Conservation (phyloP, 1,140 invertebrate species). For the Heterodera carotae region DNA sequence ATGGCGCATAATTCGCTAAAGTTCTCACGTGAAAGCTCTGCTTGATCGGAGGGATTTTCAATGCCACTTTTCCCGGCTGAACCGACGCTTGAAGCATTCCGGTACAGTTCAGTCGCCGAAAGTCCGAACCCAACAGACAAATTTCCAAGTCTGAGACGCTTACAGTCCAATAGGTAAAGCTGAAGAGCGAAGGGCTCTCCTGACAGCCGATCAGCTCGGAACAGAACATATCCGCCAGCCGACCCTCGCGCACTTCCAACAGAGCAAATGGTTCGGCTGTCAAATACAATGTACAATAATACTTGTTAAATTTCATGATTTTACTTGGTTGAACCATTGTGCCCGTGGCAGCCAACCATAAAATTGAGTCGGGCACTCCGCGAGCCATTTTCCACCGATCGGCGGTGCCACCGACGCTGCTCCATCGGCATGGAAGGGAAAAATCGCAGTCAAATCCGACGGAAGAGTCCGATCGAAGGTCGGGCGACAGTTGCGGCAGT, state of each 20-base stretch:
- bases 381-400: slow-evolving; percentile 58
- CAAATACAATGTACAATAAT: slow-evolving; percentile 25
- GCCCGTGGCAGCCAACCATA: slow-evolving; percentile 65
- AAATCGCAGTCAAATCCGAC: slow-evolving; percentile 59
- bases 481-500: slow-evolving; percentile 47
- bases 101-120: slow-evolving; percentile 59
- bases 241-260: slow-evolving; percentile 56
- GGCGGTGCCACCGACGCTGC: slow-evolving; percentile 39
- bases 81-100: slow-evolving; percentile 58
- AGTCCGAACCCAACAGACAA: slow-evolving; percentile 57
- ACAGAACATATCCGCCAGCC: slow-evolving; percentile 49
- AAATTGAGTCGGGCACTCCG: slow-evolving; percentile 59
- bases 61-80: slow-evolving; percentile 63
- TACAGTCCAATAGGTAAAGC: slow-evolving; percentile 63
- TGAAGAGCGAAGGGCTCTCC: slow-evolving; percentile 48
- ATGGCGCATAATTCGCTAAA: neutral
- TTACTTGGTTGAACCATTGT: slow-evolving; percentile 63
- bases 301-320: slow-evolving; percentile 11
- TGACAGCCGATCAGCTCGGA: slow-evolving; percentile 60
- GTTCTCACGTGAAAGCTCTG: slow-evolving; percentile 56
- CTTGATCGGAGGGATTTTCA: slow-evolving; percentile 60
- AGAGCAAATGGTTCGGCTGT: slow-evolving; percentile 60
- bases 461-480: slow-evolving; percentile 26
- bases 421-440: slow-evolving; percentile 55
- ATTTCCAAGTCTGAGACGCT: slow-evolving; percentile 60